These are phyloP conservation scores for Pardosa pseudoannulata DNA, from an alignment of 2,888 invertebrate species.

Conservation along the genomic window DNA sequence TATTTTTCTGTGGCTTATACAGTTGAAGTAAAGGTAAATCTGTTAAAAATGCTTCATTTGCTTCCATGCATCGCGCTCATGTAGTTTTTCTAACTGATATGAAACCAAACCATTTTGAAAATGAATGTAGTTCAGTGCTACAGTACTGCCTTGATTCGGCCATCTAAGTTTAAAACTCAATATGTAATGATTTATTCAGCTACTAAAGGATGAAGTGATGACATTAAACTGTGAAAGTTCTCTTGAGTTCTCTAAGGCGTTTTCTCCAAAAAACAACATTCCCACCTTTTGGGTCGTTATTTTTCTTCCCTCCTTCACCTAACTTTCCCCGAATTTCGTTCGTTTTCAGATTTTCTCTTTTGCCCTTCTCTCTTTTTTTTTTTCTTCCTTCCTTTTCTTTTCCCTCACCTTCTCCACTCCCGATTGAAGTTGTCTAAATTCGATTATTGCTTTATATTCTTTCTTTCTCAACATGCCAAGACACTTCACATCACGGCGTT, in stretches of 20 bases:
- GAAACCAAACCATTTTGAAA: too few relatives aligned
- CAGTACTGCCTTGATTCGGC: too few relatives aligned
- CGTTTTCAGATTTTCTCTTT: slow-evolving; percentile 12
- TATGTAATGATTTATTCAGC: background rate
- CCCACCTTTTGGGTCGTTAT: background rate
- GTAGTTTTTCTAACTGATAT: too few relatives aligned
- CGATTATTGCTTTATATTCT: slow-evolving; percentile 13
- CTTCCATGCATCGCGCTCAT: too few relatives aligned
- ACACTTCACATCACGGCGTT: slow-evolving; percentile 9
- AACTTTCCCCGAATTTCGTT: background rate
- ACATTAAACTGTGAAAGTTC: background rate
- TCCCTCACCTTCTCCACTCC: background rate
- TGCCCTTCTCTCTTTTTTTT: background rate
- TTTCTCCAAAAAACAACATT: background rate
- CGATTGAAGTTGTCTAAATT: slow-evolving; percentile 1
- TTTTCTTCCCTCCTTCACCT: background rate
- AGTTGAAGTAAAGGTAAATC: too few relatives aligned
- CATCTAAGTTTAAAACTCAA: too few relatives aligned
- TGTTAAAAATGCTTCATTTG: too few relatives aligned
- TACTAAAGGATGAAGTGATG: background rate
- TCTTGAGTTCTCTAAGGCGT: background rate
- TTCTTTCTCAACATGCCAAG: background rate
- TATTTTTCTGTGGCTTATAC: too few relatives aligned
- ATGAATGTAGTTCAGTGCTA: too few relatives aligned
- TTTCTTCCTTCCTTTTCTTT: background rate